Evolutionary conservation across 2,888 invertebrate species (phyloP), one percentile per base, ranked within the genome.

Genomic region (Lypha dubia): DNA sequence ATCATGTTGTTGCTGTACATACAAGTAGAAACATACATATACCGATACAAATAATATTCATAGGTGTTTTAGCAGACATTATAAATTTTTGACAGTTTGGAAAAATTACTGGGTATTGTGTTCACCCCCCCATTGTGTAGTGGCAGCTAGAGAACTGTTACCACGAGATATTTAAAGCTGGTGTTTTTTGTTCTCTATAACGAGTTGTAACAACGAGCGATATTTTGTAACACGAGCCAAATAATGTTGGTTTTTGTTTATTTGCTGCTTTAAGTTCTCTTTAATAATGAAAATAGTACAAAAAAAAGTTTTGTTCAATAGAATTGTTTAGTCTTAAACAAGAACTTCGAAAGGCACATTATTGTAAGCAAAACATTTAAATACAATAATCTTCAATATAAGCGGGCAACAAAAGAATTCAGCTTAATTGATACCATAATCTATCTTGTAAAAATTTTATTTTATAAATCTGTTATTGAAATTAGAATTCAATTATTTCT

Each of bases 51-150:
- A 74, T 63, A 75, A 67, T 83, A 11, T 67, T 75, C 84, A 84
- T 80, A 80, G 79, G 77, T 75, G 86, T 84, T 81, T 79, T 75
- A 58, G 8, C 87, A 88, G 86, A 88, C 79, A 84, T 84, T 88
- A 89, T 89, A 88, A 87, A 89, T 88, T 90, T 90, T 91, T 90
- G 91, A 90, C 91, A 90, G 90, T 91, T 90, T 88, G 88, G 87
- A 90, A 91, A 90, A 91, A 90, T 90, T 88, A 88, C 89, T 88
- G 89, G 87, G 88, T 89, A 91, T 91, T 91, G 90, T 90, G 89
- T 89, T 89, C 90, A 83, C 90, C 90, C 90, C 83, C 88, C 90
- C 89, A 89, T 90, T 90, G 90, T 90, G 88, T 89, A 85, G 85
- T 81, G 84, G 84, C 77, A 84, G 84, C 75, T 73, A 74, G 22